A percentile compares a stretch with the other conserved stretches of the same genome.
Evolutionary conservation across 1,140 invertebrate species (phyloP).

Genomic region (Caenorhabditis inopinata): DNA sequence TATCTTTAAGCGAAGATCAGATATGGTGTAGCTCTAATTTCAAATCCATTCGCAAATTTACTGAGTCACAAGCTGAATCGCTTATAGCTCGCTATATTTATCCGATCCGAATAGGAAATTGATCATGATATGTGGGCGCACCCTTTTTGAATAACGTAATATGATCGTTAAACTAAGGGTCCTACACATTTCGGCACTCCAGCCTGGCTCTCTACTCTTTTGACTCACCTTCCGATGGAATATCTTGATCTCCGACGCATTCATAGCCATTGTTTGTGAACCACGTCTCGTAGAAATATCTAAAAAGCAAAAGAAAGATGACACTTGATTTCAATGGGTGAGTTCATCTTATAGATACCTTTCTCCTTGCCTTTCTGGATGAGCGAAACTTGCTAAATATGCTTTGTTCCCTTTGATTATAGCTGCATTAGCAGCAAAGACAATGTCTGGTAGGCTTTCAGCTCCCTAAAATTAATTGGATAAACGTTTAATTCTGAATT

Average conservation of each 20-base stretch:
- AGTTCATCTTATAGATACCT: slow-evolving; percentile 26
- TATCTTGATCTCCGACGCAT: slow-evolving; percentile 55
- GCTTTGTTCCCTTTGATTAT: slow-evolving; percentile 60
- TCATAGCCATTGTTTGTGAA: slow-evolving; percentile 60
- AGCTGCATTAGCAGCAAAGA: slow-evolving; percentile 64
- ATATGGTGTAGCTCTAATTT: slow-evolving; percentile 5
- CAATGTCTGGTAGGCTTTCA: slow-evolving; percentile 62
- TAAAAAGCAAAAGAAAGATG: not conserved
- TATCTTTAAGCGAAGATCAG: not conserved
- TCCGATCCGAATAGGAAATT: slow-evolving; percentile 31
- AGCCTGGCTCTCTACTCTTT: not conserved
- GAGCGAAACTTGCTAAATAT: slow-evolving; percentile 63
- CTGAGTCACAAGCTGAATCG: slow-evolving; percentile 18
- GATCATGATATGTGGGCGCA: slow-evolving; percentile 16
- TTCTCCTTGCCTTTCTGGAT: slow-evolving; percentile 65
- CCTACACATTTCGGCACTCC: not conserved
- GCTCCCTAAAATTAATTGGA: slow-evolving; percentile 56
- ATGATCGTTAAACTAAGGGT: slow-evolving; percentile 20
- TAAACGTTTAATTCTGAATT: not conserved
- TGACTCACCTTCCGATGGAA: slow-evolving; percentile 63
- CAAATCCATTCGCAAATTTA: not conserved
- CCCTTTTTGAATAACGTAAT: slow-evolving; percentile 25
- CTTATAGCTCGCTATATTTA: slow-evolving; percentile 5
- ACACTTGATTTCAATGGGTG: slow-evolving; percentile 15
- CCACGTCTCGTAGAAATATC: slow-evolving; percentile 63